Evolutionary conservation across 2,797 vertebrate species (phyloP).

Genomic region (Cyclura pinguis): DNA sequence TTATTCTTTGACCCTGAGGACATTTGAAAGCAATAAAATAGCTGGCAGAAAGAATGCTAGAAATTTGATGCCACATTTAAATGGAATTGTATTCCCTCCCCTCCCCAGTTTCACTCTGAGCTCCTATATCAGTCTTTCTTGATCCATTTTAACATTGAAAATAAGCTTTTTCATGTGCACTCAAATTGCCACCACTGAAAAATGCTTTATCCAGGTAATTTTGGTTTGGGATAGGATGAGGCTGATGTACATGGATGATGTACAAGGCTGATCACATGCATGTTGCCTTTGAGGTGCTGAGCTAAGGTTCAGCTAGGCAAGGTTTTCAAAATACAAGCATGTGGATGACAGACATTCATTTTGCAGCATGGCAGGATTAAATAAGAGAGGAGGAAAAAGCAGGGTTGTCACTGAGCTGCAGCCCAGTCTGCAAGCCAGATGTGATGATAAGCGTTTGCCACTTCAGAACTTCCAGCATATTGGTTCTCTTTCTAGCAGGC

Average conservation of each 20-base stretch:
- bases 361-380: constrained; percentile 4
- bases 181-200: neutral
- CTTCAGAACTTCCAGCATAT: constrained; percentile 2
- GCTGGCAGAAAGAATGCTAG: neutral
- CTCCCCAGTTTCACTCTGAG: neutral
- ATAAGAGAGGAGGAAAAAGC: neutral
- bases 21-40: constrained; percentile 41
- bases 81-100: neutral
- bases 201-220: neutral
- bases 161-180: neutral
- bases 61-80: neutral
- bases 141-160: neutral
- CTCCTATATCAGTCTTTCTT: neutral
- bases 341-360: constrained; percentile 41
- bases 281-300: neutral
- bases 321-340: neutral
- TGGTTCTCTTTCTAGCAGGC: neutral
- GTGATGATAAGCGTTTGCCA: neutral
- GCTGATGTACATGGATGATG: neutral
- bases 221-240: neutral
- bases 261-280: neutral
- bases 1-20: constrained; percentile 31
- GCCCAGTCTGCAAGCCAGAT: neutral
- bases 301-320: neutral
- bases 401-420: neutral